Conservation (phyloP, 2,797 vertebrate genomes). For the Lophotriccus pileatus region DNA sequence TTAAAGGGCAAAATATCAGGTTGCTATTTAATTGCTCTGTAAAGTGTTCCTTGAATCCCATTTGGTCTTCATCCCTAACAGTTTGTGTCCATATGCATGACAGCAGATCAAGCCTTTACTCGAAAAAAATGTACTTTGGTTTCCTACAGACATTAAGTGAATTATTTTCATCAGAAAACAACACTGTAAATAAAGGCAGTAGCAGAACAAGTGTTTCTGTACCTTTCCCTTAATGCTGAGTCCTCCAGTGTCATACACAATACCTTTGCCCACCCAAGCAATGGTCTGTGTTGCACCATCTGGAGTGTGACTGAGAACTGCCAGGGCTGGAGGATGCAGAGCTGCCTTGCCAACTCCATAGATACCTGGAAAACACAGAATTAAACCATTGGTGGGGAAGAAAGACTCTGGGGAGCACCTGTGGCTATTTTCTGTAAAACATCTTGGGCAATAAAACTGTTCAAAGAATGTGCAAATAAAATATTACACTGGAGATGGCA, state of each 20-base stretch:
- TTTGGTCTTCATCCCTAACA: background rate
- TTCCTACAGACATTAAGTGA: background rate
- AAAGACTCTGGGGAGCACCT: background rate
- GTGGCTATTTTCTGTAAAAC: background rate
- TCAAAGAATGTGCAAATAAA: background rate
- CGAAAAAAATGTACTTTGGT: background rate
- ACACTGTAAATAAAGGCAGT: background rate
- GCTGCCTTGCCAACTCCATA: conserved; percentile 97
- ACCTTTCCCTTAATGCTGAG: conserved; percentile 99
- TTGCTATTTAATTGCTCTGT: background rate
- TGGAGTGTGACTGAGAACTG: conserved; percentile 91
- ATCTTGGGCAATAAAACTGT: background rate
- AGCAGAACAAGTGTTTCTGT: background rate
- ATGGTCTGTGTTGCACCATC: conserved; percentile 96
- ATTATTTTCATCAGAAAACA: background rate
- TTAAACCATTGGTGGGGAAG: background rate
- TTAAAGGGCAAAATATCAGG: background rate
- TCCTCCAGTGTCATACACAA: conserved; percentile 97
- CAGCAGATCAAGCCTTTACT: background rate
- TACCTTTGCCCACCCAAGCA: conserved; percentile 98
- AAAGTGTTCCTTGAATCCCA: background rate
- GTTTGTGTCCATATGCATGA: background rate
- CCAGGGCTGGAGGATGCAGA: conserved; percentile 89
- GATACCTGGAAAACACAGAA: conserved; percentile 76
- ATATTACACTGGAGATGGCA: background rate